Evolutionary conservation across 2,113 vertebrate species (phyloP).

Genomic region (Catharus minimus): DNA sequence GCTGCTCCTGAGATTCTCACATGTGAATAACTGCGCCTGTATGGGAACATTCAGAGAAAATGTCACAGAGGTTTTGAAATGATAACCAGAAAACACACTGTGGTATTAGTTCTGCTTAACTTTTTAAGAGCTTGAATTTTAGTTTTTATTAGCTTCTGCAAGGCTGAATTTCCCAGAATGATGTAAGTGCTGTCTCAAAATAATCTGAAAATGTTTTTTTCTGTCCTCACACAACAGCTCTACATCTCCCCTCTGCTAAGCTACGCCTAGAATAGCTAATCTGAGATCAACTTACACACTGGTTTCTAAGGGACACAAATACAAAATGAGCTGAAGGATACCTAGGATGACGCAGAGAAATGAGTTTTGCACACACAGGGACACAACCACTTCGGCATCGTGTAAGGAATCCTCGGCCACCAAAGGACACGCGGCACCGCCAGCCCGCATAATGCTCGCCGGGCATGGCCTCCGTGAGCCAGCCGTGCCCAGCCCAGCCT

Average conservation of each 20-base stretch:
- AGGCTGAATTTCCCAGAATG: slow-evolving; percentile 39
- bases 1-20: background rate
- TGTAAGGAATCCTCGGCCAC: background rate
- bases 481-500: background rate
- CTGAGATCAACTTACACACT: background rate
- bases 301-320: slow-evolving; percentile 11
- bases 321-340: slow-evolving; percentile 1
- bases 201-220: background rate
- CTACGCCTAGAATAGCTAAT: background rate
- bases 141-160: slow-evolving; percentile 8
- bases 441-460: rapidly evolving
- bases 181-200: background rate
- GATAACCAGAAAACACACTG: background rate
- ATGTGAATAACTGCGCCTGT: rapidly evolving
- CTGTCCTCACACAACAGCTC: background rate
- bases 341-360: background rate
- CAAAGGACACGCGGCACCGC: background rate
- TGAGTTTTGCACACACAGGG: background rate
- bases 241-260: background rate
- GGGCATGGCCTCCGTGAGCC: rapidly evolving
- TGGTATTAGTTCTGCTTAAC: slow-evolving; percentile 36
- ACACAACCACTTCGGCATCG: rapidly evolving
- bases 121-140: background rate
- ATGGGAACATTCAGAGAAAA: background rate
- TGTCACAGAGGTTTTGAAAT: slow-evolving; percentile 22